Base-by-base conservation (phyloP, 1,140 invertebrate genomes). In the Laodelphax striatellus region DNA sequence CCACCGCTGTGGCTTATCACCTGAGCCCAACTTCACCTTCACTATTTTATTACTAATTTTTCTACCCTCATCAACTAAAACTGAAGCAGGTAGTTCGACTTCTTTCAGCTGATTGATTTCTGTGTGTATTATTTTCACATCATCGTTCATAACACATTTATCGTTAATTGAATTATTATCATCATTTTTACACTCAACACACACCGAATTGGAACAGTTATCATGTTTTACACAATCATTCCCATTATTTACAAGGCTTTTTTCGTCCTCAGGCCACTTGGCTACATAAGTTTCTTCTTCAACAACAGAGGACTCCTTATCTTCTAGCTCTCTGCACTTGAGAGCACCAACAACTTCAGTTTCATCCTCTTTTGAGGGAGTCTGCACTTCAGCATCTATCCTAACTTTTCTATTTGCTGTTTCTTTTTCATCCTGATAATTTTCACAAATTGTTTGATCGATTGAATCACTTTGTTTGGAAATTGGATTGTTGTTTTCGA, bases 71-170 rank as follows among this genome's bases (percentile, higher is more conserved):
- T 53, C 24, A 28, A 54, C 54, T 8, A 14, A 41, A 2, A 50
- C 50, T 24, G 21, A 22, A 21, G 50, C 43, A 0, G 59, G 59
- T 28, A 60, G n/a, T 43, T 60, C 59, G 11, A 60, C 41, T 24
- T 60, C 59, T 44, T 60, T 60, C 22, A 60, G 41, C 34, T 55
- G 59, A 43, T 34, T 60, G 22, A 43, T 46, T 53, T 60, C 59
- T 14, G 52, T 55, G 19, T 44, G 52, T 52, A 60, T 60, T 16
- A 16, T 41, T 21, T 59, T 59, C 44, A 59, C 57, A 17, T 59
- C 57, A 17, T 22, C 58, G 17, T 50, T 13, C 9, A n/a, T n/a
- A n/a, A 31, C 28, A 38, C 34, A 8, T 8, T 38, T 11, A 11
- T 38, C 34, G 9, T 38, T 38, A 5, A 11, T 38, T 11, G 10